Conservation (phyloP, 2,797 vertebrate species). For the Tokudaia tokunoshimensis region DNA sequence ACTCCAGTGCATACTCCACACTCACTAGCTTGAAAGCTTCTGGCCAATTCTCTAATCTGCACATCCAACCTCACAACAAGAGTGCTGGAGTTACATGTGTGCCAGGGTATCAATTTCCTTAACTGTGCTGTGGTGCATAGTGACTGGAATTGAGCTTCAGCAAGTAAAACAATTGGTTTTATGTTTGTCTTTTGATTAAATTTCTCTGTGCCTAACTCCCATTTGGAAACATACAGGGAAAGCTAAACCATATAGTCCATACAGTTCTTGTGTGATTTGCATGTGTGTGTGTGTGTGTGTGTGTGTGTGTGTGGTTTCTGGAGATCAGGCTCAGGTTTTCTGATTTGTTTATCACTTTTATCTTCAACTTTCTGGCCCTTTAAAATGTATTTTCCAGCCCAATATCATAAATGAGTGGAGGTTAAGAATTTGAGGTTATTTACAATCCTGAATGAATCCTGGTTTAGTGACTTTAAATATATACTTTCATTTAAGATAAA, state of each 20-base stretch:
- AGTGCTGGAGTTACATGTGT: neutral
- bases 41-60: neutral
- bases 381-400: neutral
- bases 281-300: neutral
- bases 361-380: neutral
- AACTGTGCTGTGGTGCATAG: neutral
- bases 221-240: constrained; percentile 1
- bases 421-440: neutral
- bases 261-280: too few species aligned
- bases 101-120: neutral
- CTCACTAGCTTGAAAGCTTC: neutral
- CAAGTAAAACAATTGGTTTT: neutral
- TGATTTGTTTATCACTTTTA: neutral
- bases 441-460: neutral
- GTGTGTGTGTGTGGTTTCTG: neutral
- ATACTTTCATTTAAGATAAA: constrained; percentile 47
- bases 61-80: neutral
- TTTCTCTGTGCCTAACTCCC: neutral
- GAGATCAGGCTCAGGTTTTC: neutral
- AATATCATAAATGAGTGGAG: neutral
- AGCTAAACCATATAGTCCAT: neutral
- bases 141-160: neutral
- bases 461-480: neutral
- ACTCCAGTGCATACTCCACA: neutral
- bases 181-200: neutral